Percentiles rank a stretch among this genome's conserved stretches.
Conservation (phyloP, 2,113 vertebrate genomes). For the Paralichthys olivaceus region DNA sequence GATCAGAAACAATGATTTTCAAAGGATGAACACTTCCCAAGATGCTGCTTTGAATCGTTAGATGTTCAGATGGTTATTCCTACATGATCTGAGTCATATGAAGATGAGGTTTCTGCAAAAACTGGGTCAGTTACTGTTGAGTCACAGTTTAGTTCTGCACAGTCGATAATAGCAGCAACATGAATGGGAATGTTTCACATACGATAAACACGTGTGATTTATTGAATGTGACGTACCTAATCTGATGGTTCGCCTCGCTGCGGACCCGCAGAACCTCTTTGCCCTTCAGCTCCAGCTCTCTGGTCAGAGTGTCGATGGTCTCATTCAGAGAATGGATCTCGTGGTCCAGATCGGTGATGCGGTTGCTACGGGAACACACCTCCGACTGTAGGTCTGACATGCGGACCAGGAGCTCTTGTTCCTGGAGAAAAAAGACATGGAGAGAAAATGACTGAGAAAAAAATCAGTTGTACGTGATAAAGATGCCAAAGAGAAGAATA, state of each 20-base stretch:
- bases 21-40: neutral
- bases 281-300: constrained; percentile 95
- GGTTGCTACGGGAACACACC: constrained; percentile 89
- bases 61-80: constrained; percentile 11
- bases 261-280: constrained; percentile 95
- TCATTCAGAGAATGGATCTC: constrained; percentile 94
- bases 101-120: constrained; percentile 21
- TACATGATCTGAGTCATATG: neutral
- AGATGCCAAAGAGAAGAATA: too few relatives aligned
- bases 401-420: constrained; percentile 89
- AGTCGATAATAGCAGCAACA: neutral
- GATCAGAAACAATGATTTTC: neutral
- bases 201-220: neutral
- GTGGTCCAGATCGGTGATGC: constrained; percentile 92
- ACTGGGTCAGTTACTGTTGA: constrained; percentile 22
- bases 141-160: constrained; percentile 1
- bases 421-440: constrained; percentile 71
- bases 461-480: too few relatives aligned
- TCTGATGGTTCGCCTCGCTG: constrained; percentile 95
- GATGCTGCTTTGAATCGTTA: constrained; percentile 10
- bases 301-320: constrained; percentile 92
- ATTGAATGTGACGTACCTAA: constrained; percentile 83
- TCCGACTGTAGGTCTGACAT: constrained; percentile 91
- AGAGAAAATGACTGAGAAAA: neutral
- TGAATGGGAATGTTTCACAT: neutral